phyloP scores from a whole-genome alignment of 2,113 vertebrate species.

The Sardina pilchardus region DNA sequence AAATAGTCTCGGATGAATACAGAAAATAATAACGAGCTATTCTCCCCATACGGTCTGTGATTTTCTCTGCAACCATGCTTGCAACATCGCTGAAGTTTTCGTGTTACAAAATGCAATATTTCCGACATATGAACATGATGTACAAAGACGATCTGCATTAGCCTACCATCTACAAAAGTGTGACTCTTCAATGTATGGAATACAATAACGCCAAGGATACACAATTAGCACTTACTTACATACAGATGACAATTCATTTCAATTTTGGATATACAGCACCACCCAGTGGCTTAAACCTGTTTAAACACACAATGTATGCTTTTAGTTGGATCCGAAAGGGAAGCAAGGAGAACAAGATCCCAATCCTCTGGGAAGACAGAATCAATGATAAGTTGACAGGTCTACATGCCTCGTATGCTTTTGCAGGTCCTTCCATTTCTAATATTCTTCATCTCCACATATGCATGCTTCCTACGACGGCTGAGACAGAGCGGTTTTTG shows the following conservation, averaged over 20 bases:
- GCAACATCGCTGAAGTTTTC: neutral
- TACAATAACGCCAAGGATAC: neutral
- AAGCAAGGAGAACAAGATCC: too few species aligned
- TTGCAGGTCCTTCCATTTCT: too few species aligned
- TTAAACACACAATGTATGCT: too few species aligned
- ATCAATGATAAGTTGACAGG: too few species aligned
- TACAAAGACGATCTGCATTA: neutral
- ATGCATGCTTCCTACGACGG: too few species aligned
- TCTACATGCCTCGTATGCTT: too few species aligned
- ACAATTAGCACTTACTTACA: neutral
- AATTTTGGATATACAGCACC: neutral
- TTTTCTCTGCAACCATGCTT: neutral
- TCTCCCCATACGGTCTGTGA: too few species aligned
- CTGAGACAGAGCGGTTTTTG: too few species aligned
- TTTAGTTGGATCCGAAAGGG: too few species aligned
- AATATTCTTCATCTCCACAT: too few species aligned
- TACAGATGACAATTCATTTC: neutral
- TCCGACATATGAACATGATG: neutral
- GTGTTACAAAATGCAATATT: neutral
- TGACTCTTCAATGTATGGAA: neutral
- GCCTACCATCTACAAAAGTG: neutral
- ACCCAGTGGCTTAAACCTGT: neutral
- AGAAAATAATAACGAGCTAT: neutral
- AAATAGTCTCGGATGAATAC: constrained; percentile 12
- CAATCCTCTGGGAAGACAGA: too few species aligned